Base-by-base conservation (phyloP, 1,140 invertebrate genomes). In the Delia radicum region DNA sequence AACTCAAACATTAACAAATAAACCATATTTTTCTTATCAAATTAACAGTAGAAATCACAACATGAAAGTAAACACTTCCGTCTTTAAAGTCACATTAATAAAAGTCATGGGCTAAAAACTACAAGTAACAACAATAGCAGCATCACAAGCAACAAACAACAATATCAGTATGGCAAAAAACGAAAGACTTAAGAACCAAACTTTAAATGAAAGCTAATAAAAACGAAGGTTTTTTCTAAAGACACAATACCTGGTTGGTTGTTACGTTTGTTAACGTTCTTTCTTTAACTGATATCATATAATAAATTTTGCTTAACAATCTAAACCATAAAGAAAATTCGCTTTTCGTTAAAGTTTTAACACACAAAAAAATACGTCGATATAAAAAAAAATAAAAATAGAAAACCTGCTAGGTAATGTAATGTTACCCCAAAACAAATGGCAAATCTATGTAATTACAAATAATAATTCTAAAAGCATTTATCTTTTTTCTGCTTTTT, bases 361-460 rank as follows among this genome's bases (percentile, higher is more conserved):
- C 21, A 13, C 8, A n/a, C 27, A n/a, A 29, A 15, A 29, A 13
- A 65, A 61, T 26, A 27, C 3, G 12, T 1, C 10, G 26, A 28
- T 4, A 28, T 10, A 28, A 3, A 28, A 24, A 42, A 48, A n/a
- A 10, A 24, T 12, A 15, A 48, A 48, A 28, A 6, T 55, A 18
- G 48, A 48, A 26, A 61, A 74, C 27, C 48, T 74, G 48, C n/a
- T n/a, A n/a, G n/a, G n/a, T 61, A 61, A 61, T 62, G 29, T n/a
- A 18, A 42, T 10, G 3, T 26, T 42, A 72, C 8, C 15, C 10
- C 27, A 33, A 73, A 48, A 73, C 46, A 48, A 73, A 73, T 73
- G 71, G 71, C 71, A 48, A 48, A 73, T 62, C 69, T 84, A 84
- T 84, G 82, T 82, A 84, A 84, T 84, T 84, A 84, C 82, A 84